Evolutionary conservation across 1,140 invertebrate genomes (phyloP), one percentile per base, ranked within the genome.

Genomic region (Paraescarpia echinospica): DNA sequence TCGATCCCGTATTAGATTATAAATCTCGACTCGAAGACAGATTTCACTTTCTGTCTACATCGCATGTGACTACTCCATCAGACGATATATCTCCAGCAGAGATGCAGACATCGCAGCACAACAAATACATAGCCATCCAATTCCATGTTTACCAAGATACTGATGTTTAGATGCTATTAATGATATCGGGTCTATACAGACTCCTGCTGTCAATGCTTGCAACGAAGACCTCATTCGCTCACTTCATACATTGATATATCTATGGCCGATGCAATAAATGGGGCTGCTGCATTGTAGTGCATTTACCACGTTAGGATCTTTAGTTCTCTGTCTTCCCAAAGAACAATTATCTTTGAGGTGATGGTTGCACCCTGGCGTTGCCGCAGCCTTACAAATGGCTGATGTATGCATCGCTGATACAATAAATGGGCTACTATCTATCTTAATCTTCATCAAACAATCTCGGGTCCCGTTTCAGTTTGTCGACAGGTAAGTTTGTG

Each of bases 371-470:
- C 59, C 59, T 77, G 59, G 8, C 59, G 59, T 22, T 77, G 59
- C 22, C 59, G 59, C 59, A 12, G 48, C 48, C 12, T 77, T 77
- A 27, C 59, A 77, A 77, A 77, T 27, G 59, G 59, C 59, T 77
- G 59, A 77, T 77, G 27, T 77, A 77, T 77, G 59, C 27, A 27
- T 18, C 0, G 22, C 27, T 77, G 59, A 77, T 18, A 18, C 59
- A 77, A 77, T 77, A 77, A 77, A 77, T 77, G 59, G 59, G 22
- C 22, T 4, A 18, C 59, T 27, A 18, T 77, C 59, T 18, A 77
- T 77, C 59, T 77, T 77, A 77, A 77, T 77, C 59, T 77, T 77
- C 59, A 77, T 77, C 59, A 77, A 77, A 77, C 59, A 22, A 77
- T 77, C 59, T 27, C 14, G 27, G 59, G 8, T 77, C 59, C 59